A percentile compares a stretch with the other conserved stretches of the same genome.
Evolutionary conservation across 2,113 vertebrate species (phyloP).

Genomic region (Herpetotheres cachinnans): DNA sequence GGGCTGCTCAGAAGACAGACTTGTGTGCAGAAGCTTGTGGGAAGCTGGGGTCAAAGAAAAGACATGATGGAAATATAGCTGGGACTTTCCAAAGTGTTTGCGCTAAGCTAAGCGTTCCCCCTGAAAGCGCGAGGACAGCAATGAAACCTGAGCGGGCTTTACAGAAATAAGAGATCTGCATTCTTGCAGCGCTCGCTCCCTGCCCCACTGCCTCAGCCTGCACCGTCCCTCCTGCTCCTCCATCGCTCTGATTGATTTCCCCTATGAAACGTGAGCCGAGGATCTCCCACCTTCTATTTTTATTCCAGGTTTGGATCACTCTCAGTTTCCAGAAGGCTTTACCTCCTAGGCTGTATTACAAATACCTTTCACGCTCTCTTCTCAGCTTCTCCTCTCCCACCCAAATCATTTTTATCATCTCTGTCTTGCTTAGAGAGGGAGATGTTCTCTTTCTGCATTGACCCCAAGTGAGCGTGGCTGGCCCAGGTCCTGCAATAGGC

Average conservation of each 20-base stretch:
- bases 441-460: neutral
- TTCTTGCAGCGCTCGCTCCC: neutral
- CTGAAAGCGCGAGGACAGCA: neutral
- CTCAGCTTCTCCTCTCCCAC: neutral
- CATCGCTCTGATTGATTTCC: neutral
- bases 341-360: neutral
- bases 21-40: neutral
- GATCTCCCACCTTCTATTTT: slow-evolving; percentile 38
- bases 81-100: neutral
- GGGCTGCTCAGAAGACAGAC: neutral
- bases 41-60: neutral
- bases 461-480: accelerated
- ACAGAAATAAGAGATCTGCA: neutral
- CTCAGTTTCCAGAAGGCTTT: neutral
- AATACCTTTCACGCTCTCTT: neutral
- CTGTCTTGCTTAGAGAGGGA: neutral
- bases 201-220: neutral
- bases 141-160: neutral
- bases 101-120: neutral
- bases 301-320: neutral
- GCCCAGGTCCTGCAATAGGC: no score
- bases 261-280: neutral
- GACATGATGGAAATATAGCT: neutral
- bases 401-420: neutral
- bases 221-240: neutral